phyloP scores from a whole-genome alignment of 2,888 invertebrate species.

The Tribolium freemani region DNA sequence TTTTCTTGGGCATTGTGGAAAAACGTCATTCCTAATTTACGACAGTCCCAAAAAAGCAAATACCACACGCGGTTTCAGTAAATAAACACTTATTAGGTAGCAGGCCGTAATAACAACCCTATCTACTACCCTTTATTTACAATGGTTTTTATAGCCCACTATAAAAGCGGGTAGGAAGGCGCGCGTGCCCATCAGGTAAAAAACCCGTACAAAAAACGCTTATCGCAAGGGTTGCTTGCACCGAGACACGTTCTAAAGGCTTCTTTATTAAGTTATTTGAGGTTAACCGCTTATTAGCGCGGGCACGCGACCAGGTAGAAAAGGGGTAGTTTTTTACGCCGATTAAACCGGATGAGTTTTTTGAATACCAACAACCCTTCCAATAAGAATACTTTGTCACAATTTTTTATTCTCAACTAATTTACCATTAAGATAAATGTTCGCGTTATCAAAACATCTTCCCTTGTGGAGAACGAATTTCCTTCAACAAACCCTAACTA shows the following conservation, averaged over 20 bases:
- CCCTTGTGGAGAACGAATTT: constrained; percentile 35
- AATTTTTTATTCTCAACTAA: background rate
- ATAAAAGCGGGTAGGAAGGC: constrained; percentile 48
- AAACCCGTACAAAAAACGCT: constrained; percentile 48
- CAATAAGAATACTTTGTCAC: background rate
- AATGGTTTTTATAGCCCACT: constrained; percentile 58
- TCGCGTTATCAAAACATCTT: constrained; percentile 34
- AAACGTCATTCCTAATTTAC: constrained; percentile 16
- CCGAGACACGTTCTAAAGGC: constrained; percentile 52
- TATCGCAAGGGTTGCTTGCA: constrained; percentile 60
- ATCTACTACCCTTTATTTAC: constrained; percentile 61
- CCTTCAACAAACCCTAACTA: constrained; percentile 44
- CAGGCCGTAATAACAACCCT: constrained; percentile 41
- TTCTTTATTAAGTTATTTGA: constrained; percentile 67
- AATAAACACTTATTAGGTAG: constrained; percentile 47
- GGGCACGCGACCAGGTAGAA: constrained; percentile 67
- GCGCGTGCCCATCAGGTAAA: constrained; percentile 42
- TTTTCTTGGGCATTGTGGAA: background rate
- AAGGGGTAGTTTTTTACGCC: constrained; percentile 54
- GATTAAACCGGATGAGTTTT: constrained; percentile 40
- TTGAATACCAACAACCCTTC: constrained; percentile 37
- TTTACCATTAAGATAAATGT: background rate
- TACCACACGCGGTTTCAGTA: constrained; percentile 36
- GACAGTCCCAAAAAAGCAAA: constrained; percentile 19
- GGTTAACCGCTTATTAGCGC: constrained; percentile 66